A percentile compares a stretch with the other conserved stretches of the same genome.
phyloP scores from a whole-genome alignment of 2,797 vertebrate genomes.

The Orestias chungarensis region DNA sequence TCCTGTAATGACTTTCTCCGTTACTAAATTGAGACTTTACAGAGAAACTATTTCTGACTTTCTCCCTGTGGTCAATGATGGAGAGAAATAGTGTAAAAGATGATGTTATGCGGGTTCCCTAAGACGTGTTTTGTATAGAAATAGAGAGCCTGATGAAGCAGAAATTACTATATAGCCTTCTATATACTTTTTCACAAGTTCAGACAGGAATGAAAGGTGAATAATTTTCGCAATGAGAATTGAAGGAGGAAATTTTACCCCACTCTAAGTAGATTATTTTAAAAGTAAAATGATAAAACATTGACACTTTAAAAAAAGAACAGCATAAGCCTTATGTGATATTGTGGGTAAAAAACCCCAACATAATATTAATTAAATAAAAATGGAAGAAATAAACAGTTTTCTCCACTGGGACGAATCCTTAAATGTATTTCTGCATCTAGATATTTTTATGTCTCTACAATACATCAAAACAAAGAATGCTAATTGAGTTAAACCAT shows the following conservation, averaged over 20 bases:
- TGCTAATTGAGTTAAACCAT: not conserved
- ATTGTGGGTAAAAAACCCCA: too few species aligned
- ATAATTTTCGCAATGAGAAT: not conserved
- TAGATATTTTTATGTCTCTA: not conserved
- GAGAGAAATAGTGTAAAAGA: not conserved
- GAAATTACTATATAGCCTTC: not conserved
- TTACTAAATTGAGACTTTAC: conserved; percentile 8
- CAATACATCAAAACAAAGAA: not conserved
- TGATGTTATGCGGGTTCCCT: not conserved
- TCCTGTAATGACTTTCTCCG: conserved; percentile 7
- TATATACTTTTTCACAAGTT: not conserved
- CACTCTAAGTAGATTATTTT: not conserved
- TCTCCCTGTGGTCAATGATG: not conserved
- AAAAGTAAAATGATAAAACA: not conserved
- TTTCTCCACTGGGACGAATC: not conserved
- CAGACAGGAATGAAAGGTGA: not conserved
- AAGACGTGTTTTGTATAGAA: not conserved
- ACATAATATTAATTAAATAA: too few species aligned
- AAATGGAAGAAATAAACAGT: too few species aligned
- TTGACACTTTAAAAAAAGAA: not conserved
- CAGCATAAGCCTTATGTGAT: not conserved
- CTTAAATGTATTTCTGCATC: not conserved
- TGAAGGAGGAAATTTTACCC: not conserved
- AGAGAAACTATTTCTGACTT: conserved; percentile 9
- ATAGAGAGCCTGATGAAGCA: not conserved